Percentiles rank a stretch among this genome's conserved stretches.
Conservation (phyloP, 2,888 invertebrate species). For the Epicampocera succincta region DNA sequence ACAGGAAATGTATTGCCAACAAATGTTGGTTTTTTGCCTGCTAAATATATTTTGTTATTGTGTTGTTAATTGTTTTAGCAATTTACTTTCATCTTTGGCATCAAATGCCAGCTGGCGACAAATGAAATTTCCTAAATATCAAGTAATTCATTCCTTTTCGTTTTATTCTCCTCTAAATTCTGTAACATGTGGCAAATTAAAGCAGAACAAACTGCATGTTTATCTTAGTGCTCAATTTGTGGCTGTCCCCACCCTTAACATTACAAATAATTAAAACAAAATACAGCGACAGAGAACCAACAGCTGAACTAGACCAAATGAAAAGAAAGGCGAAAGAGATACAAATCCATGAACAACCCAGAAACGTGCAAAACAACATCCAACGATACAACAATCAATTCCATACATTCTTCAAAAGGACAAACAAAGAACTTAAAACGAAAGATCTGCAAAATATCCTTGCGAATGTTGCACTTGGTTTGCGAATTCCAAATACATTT, state of each 20-base stretch:
- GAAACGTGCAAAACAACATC: conserved; percentile 24
- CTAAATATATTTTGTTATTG: conserved; percentile 16
- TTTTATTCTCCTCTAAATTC: background rate
- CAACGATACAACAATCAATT: conserved; percentile 41
- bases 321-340: no score
- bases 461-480: conserved; percentile 3
- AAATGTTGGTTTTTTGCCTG: conserved; percentile 12
- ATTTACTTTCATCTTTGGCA: conserved; percentile 20
- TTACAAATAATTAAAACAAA: conserved; percentile 49
- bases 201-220: conserved; percentile 10
- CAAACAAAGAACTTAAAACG: background rate
- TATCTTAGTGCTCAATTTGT: conserved; percentile 50
- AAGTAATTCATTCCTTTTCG: conserved; percentile 13
- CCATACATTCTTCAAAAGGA: conserved; percentile 16
- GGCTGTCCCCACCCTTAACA: conserved; percentile 54
- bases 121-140: conserved; percentile 10
- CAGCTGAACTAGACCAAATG: conserved; percentile 32
- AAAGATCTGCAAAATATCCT: conserved; percentile 21
- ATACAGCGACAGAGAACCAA: conserved; percentile 3
- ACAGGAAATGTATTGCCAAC: conserved; percentile 6
- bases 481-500: conserved; percentile 22
- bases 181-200: conserved; percentile 32
- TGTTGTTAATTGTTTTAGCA: background rate
- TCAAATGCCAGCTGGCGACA: conserved; percentile 29
- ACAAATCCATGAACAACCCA: conserved; percentile 46